Conservation (phyloP, 2,888 invertebrate genomes). For the Oscheius sp. region DNA sequence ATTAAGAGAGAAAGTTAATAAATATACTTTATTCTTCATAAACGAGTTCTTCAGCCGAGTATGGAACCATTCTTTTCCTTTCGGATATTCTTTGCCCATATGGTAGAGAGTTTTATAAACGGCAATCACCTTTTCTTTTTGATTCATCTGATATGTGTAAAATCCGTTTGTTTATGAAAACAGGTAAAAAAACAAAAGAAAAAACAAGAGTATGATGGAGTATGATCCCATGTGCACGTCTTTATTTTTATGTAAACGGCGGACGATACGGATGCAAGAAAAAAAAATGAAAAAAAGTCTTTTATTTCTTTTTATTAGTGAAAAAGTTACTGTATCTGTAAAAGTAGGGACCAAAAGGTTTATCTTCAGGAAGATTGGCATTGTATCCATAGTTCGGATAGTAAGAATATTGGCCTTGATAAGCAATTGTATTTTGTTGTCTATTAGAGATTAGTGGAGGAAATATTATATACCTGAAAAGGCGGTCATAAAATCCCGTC, state of each 20-base stretch:
- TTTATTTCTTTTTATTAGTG: slow-evolving; percentile 13
- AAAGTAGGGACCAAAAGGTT: slow-evolving; percentile 34
- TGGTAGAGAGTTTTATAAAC: slow-evolving; percentile 60
- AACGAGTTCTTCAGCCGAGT: slow-evolving; percentile 60
- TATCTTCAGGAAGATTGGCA: slow-evolving; percentile 39
- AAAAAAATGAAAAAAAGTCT: not conserved
- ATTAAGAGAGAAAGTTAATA: not conserved
- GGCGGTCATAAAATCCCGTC: slow-evolving; percentile 48
- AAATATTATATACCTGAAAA: slow-evolving; percentile 33
- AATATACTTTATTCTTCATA: slow-evolving; percentile 48
- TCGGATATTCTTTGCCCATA: slow-evolving; percentile 66
- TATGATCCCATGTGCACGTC: too few relatives aligned
- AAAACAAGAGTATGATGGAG: too few relatives aligned
- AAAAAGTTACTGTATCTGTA: slow-evolving; percentile 38
- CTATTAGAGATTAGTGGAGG: slow-evolving; percentile 18
- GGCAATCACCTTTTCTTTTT: slow-evolving; percentile 46
- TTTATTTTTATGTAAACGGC: not conserved
- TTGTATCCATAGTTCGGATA: slow-evolving; percentile 51
- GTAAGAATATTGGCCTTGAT: slow-evolving; percentile 38
- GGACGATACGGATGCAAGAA: not conserved
- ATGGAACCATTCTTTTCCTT: slow-evolving; percentile 63
- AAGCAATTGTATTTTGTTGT: slow-evolving; percentile 39
- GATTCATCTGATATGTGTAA: slow-evolving; percentile 27
- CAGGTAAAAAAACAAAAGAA: not conserved
- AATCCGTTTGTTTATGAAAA: not conserved